Evolutionary conservation across 1,140 invertebrate genomes (phyloP).

Genomic region (Caenorhabditis briggsae): DNA sequence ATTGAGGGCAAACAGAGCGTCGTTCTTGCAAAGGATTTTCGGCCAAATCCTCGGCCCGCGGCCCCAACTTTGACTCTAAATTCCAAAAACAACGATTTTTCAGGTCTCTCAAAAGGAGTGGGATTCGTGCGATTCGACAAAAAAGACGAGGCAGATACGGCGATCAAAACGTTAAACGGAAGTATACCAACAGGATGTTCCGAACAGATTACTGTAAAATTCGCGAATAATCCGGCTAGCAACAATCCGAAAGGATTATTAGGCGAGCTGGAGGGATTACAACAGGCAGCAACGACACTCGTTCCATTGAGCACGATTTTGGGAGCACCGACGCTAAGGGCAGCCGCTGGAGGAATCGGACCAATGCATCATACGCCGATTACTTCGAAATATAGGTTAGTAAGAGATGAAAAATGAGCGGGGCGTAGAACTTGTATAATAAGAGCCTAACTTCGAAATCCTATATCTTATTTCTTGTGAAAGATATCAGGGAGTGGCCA

Average conservation of each 20-base stretch:
- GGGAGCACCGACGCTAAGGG: conserved; percentile 87
- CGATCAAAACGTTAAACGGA: conserved; percentile 97
- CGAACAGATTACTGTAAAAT: conserved; percentile 98
- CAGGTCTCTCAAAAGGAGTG: conserved; percentile 96
- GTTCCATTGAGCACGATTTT: conserved; percentile 58
- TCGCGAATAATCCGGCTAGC: conserved; percentile 86
- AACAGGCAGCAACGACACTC: conserved; percentile 71
- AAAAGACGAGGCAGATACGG: conserved; percentile 93
- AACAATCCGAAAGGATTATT: conserved; percentile 61
- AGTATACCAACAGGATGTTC: conserved; percentile 93
- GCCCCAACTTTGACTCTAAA: too few relatives aligned
- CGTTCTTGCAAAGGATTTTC: too few relatives aligned
- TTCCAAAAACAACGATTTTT: too few relatives aligned
- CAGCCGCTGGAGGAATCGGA: conserved; percentile 81
- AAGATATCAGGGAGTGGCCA: too few relatives aligned
- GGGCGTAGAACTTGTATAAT: too few relatives aligned
- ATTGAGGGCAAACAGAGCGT: too few relatives aligned
- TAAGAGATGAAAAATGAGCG: too few relatives aligned
- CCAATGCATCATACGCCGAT: conserved; percentile 83
- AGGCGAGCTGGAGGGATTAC: conserved; percentile 42
- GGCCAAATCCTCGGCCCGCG: too few relatives aligned
- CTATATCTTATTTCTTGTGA: too few relatives aligned
- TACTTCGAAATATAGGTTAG: conserved; percentile 56
- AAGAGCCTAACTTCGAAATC: too few relatives aligned
- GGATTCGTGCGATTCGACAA: conserved; percentile 99